phyloP scores from a whole-genome alignment of 2,888 invertebrate genomes.

The Scelioninae gen. 2 region DNA sequence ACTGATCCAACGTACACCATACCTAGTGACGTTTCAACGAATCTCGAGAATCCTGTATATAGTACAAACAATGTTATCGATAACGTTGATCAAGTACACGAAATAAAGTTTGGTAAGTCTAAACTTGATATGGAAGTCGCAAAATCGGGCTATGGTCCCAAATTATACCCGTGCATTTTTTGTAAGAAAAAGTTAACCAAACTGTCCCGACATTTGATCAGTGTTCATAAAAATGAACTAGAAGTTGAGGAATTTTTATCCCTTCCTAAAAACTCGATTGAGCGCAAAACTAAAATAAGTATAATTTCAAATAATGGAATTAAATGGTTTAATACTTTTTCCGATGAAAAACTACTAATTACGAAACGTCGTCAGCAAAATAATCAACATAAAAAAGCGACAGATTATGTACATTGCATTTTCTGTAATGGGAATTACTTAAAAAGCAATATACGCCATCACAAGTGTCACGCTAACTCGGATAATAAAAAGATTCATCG shows the following conservation, averaged over 20 bases:
- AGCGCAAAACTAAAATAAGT: background rate
- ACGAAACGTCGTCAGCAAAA: slow-evolving; percentile 7
- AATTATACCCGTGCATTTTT: slow-evolving; percentile 12
- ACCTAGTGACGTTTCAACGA: too few species aligned
- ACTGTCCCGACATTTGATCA: slow-evolving; percentile 16
- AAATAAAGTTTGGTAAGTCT: background rate
- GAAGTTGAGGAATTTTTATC: background rate
- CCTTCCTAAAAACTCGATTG: background rate
- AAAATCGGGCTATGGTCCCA: too few species aligned
- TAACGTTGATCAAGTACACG: too few species aligned
- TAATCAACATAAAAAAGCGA: background rate
- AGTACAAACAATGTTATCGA: too few species aligned
- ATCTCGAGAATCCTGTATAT: too few species aligned
- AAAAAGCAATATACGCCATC: slow-evolving; percentile 14
- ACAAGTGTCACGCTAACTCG: slow-evolving; percentile 4
- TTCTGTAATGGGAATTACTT: background rate
- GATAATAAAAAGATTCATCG: background rate
- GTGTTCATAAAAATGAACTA: slow-evolving; percentile 5
- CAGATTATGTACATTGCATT: slow-evolving; percentile 4
- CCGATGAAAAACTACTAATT: slow-evolving; percentile 12
- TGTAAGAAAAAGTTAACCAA: slow-evolving; percentile 24
- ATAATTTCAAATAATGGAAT: slow-evolving; percentile 8
- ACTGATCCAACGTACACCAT: too few species aligned
- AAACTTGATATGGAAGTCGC: background rate
- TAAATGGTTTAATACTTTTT: background rate